A percentile compares a stretch with the other conserved stretches of the same genome.
Evolutionary conservation across 2,888 invertebrate species (phyloP).

Genomic region (Melieria omissa): DNA sequence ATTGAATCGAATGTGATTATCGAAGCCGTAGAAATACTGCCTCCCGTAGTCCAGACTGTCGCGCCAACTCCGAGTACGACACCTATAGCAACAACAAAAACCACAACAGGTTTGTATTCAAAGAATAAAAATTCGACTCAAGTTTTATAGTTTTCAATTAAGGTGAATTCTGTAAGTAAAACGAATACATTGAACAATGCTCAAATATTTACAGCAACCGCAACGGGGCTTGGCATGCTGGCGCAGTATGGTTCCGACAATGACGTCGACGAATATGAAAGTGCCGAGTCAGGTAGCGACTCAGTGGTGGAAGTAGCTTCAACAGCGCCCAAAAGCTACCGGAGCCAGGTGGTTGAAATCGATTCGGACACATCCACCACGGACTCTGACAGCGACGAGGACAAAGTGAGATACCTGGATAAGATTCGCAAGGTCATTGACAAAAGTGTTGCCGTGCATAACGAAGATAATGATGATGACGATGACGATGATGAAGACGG

Average conservation of each 20-base stretch:
- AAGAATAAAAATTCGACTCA: no score
- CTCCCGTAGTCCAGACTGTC: no score
- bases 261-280: conserved; percentile 37
- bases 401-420: conserved; percentile 55
- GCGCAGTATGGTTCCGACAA: conserved; percentile 58
- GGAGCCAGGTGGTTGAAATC: conserved; percentile 52
- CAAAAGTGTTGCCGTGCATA: conserved; percentile 47
- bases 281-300: conserved; percentile 46
- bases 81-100: no score
- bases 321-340: conserved; percentile 44
- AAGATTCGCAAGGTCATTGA: conserved; percentile 55
- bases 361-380: conserved; percentile 51
- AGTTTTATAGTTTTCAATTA: no score
- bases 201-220: neutral
- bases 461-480: conserved; percentile 52
- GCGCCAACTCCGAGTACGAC: no score
- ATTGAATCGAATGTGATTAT: no score
- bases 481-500: conserved; percentile 54
- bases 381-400: conserved; percentile 47
- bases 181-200: no score
- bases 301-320: conserved; percentile 57
- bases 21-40: no score
- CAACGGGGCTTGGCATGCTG: conserved; percentile 54
- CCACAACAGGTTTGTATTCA: no score
- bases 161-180: no score